phyloP scores from a whole-genome alignment of 2,113 vertebrate species.

The Cynocephalus volans region DNA sequence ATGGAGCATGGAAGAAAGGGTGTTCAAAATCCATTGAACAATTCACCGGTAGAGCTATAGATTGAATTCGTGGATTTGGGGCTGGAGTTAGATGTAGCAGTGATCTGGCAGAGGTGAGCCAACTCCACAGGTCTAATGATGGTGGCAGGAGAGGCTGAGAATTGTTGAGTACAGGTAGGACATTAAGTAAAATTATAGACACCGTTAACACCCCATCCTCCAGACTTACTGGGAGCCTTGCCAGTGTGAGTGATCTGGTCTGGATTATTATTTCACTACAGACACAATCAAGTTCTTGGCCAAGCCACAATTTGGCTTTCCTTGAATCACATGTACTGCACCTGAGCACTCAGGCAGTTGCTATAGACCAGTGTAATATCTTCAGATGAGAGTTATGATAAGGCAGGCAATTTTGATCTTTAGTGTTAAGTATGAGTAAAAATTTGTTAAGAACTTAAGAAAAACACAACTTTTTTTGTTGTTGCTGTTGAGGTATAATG shows the following conservation, averaged over 20 bases:
- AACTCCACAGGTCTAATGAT: background rate
- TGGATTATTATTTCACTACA: constrained; percentile 7
- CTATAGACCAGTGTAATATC: background rate
- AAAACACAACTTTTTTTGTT: constrained; percentile 5
- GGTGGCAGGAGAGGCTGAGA: background rate
- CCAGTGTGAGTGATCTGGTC: constrained; percentile 28
- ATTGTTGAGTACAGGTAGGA: background rate
- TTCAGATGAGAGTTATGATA: background rate
- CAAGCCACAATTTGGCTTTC: background rate
- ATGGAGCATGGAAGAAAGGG: constrained; percentile 18
- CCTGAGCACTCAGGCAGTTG: background rate
- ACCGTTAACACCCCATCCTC: background rate
- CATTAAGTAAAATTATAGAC: background rate
- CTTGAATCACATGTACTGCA: background rate
- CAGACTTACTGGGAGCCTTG: background rate
- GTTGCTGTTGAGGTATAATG: background rate
- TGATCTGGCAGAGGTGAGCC: background rate
- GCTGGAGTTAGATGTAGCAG: background rate
- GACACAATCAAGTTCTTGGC: constrained; percentile 34
- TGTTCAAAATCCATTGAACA: constrained; percentile 45
- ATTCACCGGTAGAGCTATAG: constrained; percentile 32
- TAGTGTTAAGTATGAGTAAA: background rate
- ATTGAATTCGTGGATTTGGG: background rate
- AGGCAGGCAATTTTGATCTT: background rate
- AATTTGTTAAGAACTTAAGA: background rate